These are phyloP conservation scores for Nerophis lumbriciformis DNA, from an alignment of 2,113 vertebrate genomes.

Conservation along the genomic window DNA sequence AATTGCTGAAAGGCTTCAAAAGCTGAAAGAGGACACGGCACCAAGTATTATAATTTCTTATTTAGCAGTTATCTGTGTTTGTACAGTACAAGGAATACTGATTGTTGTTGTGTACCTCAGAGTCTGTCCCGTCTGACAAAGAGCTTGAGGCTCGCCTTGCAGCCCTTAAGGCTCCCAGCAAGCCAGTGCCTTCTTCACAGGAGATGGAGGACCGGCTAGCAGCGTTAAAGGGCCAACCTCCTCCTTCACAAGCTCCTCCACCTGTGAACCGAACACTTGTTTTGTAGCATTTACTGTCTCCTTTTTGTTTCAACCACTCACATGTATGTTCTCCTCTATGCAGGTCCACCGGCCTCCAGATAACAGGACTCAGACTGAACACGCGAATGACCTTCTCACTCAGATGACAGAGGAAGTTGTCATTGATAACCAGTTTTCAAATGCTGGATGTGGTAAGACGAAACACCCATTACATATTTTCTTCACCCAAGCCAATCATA, in stretches of 20 bases:
- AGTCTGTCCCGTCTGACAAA: conserved; percentile 78
- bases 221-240: conserved; percentile 73
- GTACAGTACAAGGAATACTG: not conserved
- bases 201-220: conserved; percentile 89
- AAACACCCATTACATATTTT: not conserved
- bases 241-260: conserved; percentile 68
- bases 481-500: not conserved
- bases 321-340: conserved; percentile 21
- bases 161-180: conserved; percentile 73
- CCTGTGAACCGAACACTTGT: conserved; percentile 72
- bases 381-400: conserved; percentile 81
- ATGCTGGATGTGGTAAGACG: conserved; percentile 55
- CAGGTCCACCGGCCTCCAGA: conserved; percentile 79
- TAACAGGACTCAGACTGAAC: conserved; percentile 78
- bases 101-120: conserved; percentile 52
- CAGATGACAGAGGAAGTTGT: conserved; percentile 83
- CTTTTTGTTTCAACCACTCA: not conserved
- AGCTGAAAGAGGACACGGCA: conserved; percentile 81
- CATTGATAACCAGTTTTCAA: conserved; percentile 75
- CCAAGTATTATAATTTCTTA: conserved; percentile 72
- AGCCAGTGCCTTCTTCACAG: conserved; percentile 72
- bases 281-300: not conserved
- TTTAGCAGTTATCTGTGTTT: not conserved
- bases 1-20: conserved; percentile 86
- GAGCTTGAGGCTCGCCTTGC: conserved; percentile 88